phyloP scores from a whole-genome alignment of 2,888 invertebrate genomes.

The Orchesella flavescens region DNA sequence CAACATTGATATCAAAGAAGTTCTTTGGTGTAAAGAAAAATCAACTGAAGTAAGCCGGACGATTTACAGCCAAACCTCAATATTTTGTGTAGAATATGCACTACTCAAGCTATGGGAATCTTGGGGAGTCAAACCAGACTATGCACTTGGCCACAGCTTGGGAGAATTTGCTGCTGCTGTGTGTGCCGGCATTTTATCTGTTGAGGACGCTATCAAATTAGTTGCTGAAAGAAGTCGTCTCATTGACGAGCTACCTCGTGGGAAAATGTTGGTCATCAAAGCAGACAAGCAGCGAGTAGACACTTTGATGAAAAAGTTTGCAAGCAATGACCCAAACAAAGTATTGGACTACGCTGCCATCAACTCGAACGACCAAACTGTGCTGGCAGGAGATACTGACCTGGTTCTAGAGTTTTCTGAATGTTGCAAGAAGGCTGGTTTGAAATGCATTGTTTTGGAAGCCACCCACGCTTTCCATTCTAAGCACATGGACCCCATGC shows the following conservation, averaged over 20 bases:
- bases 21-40: slow-evolving; percentile 30
- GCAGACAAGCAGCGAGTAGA: slow-evolving; percentile 24
- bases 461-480: slow-evolving; percentile 62
- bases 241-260: slow-evolving; percentile 47
- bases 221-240: slow-evolving; percentile 55
- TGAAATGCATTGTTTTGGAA: slow-evolving; percentile 53
- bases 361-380: slow-evolving; percentile 61
- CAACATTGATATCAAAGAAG: slow-evolving; percentile 14
- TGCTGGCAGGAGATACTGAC: slow-evolving; percentile 52
- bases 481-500: slow-evolving; percentile 58
- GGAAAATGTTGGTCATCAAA: slow-evolving; percentile 53
- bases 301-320: neutral
- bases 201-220: slow-evolving; percentile 56
- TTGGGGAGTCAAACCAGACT: slow-evolving; percentile 58
- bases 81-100: slow-evolving; percentile 59
- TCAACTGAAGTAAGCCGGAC: slow-evolving; percentile 37
- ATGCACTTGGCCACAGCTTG: slow-evolving; percentile 63
- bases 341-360: slow-evolving; percentile 59
- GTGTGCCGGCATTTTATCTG: slow-evolving; percentile 39
- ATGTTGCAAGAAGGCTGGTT: slow-evolving; percentile 21
- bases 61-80: slow-evolving; percentile 60
- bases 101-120: slow-evolving; percentile 51
- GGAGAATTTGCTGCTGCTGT: slow-evolving; percentile 63
- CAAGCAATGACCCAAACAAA: neutral
- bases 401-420: slow-evolving; percentile 41